Percentiles rank a stretch among this genome's conserved stretches.
These are phyloP conservation scores for Caranx melampygus DNA, from an alignment of 2,113 vertebrate species.

Conservation along the genomic window DNA sequence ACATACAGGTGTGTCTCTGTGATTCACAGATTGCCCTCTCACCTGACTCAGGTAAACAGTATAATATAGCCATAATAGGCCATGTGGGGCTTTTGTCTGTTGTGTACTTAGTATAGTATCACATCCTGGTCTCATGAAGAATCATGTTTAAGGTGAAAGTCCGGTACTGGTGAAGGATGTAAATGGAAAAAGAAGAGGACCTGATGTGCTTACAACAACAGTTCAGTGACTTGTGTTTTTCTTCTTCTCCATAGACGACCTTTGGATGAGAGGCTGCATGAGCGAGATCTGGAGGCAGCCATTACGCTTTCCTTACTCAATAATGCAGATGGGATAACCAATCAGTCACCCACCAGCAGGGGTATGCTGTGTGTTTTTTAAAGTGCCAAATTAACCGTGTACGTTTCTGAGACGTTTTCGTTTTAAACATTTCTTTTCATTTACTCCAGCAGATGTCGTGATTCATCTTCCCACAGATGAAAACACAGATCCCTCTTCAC, in stretches of 20 bases:
- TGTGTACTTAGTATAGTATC: no score
- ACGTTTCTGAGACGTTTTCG: not conserved
- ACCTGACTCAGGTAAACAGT: no score
- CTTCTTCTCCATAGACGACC: slow-evolving; percentile 77
- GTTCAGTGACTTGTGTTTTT: slow-evolving; percentile 18
- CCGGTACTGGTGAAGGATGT: no score
- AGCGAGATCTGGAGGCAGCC: slow-evolving; percentile 90
- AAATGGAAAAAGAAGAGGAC: not conserved
- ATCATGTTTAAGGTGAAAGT: no score
- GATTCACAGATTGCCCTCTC: no score
- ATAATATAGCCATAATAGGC: no score
- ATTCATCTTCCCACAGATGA: slow-evolving; percentile 54
- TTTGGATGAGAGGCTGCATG: slow-evolving; percentile 87
- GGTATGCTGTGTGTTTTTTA: slow-evolving; percentile 36
- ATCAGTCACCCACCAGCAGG: slow-evolving; percentile 24
- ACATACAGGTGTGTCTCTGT: no score
- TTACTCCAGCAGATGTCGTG: slow-evolving; percentile 50
- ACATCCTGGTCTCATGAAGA: no score
- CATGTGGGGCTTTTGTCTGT: no score
- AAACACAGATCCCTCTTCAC: slow-evolving; percentile 54
- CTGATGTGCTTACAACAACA: no score
- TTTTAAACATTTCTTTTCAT: not conserved
- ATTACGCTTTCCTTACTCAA: slow-evolving; percentile 86
- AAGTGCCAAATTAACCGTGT: not conserved
- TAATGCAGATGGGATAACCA: slow-evolving; percentile 1